phyloP scores from a whole-genome alignment of 2,888 invertebrate genomes.

The Aplocera efformata region DNA sequence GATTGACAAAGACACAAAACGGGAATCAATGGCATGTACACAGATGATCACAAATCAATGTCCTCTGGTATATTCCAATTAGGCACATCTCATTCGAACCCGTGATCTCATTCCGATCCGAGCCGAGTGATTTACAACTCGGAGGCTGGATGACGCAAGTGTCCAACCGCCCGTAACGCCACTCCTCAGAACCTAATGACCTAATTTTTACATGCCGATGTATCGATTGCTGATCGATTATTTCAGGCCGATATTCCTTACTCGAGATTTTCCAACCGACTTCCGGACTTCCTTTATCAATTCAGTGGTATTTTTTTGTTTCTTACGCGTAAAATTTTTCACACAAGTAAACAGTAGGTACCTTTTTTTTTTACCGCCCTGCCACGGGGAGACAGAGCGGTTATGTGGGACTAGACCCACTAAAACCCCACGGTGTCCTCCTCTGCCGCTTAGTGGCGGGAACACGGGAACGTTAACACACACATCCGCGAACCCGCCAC shows the following conservation, averaged over 20 bases:
- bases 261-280: neutral
- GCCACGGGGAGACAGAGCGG: too few species aligned
- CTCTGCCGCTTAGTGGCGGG: too few species aligned
- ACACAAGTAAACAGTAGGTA: too few species aligned
- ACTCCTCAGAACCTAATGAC: constrained; percentile 67
- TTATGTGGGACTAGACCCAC: too few species aligned
- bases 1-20: constrained; percentile 1
- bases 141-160: constrained; percentile 64
- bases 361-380: too few species aligned
- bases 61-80: constrained; percentile 26
- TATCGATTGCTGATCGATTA: constrained; percentile 39
- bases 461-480: too few species aligned
- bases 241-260: constrained; percentile 24
- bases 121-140: constrained; percentile 31
- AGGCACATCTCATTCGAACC: constrained; percentile 43
- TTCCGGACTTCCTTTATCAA: too few species aligned
- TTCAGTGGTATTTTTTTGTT: too few species aligned
- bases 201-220: constrained; percentile 60
- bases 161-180: constrained; percentile 68
- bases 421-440: too few species aligned
- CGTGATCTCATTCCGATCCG: constrained; percentile 70
- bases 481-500: too few species aligned
- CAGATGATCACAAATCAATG: constrained; percentile 27
- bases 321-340: too few species aligned
- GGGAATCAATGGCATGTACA: constrained; percentile 5